Base-by-base conservation (phyloP, 2,113 vertebrate species). In the Hippocampus abdominalis region DNA sequence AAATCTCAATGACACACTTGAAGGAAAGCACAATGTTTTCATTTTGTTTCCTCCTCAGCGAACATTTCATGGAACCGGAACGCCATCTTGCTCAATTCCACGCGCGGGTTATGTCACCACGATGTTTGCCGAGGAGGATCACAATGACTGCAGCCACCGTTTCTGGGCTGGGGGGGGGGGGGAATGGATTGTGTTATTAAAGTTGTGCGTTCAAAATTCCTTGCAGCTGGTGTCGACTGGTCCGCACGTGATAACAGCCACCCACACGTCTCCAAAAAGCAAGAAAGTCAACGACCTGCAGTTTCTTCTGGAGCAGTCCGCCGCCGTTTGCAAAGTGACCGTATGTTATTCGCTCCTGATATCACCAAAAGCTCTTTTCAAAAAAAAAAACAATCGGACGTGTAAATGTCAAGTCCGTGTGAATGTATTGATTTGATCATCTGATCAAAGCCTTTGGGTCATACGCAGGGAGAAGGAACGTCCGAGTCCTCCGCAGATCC, bases 281-380 rank as follows among this genome's bases (percentile, higher is more conserved):
- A 83, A 65, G 73, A 78, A 21, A 2, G 74, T 82, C 25, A 86
- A 60, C 21, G n/a, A 81, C 67, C 77, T 89, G 2, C 66, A 87
- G 60, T 88, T 88, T 64, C 70, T 86, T 0, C 57, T 71, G 0
- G 86, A 84, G 77, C 86, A 81, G 79, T 83, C 80, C 32, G 77
- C 80, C 32, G 77, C 59, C 13, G 2, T 78, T 13, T 88, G 84
- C 63, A 87, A 86, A 75, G 49, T 87, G 75, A 81, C 80, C 2
- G 86, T 72, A 57, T 80, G 86, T 78, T 39, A 53, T 53, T 46
- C n/a, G 2, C 9, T 3, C 16, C 32, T 29, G 9, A n/a, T 21
- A 3, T 39, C 54, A 12, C 11, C 9, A 9, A 40, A 42, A 44
- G 42, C 10, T 13, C 2, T 13, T 44, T n/a, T n/a, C n/a, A n/a